phyloP scores from a whole-genome alignment of 2,797 vertebrate genomes.

The Moxostoma hubbsi region DNA sequence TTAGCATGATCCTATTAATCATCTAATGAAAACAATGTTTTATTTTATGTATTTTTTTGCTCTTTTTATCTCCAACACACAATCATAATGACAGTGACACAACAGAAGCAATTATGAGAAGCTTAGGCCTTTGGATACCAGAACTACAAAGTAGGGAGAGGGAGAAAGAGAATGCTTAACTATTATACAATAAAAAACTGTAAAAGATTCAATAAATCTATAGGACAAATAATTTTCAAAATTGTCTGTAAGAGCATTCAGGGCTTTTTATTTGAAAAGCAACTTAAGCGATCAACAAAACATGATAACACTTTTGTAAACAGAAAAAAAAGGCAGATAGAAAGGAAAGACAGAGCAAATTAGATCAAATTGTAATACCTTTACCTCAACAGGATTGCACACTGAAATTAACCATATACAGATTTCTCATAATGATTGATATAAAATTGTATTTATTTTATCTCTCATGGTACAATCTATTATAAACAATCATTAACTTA shows the following conservation, averaged over 20 bases:
- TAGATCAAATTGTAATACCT: conserved; percentile 75
- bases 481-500: conserved; percentile 84
- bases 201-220: background rate
- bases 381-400: conserved; percentile 79
- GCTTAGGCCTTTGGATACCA: conserved; percentile 1
- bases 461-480: conserved; percentile 85
- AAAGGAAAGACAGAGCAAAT: conserved; percentile 67
- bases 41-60: background rate
- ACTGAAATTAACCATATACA: conserved; percentile 82
- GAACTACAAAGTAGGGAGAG: background rate
- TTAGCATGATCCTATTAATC: background rate
- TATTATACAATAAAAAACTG: background rate
- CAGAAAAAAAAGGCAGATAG: conserved; percentile 49
- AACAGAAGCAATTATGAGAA: background rate
- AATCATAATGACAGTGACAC: background rate
- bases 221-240: conserved; percentile 18
- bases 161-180: background rate
- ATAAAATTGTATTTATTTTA: conserved; percentile 84
- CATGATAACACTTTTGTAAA: conserved; percentile 38
- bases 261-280: conserved; percentile 58
- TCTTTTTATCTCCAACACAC: background rate
- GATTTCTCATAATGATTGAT: conserved; percentile 76
- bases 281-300: conserved; percentile 51
- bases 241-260: conserved; percentile 48
- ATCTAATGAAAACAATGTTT: conserved; percentile 7